A percentile compares a stretch with the other conserved stretches of the same genome.
phyloP scores from a whole-genome alignment of 1,140 invertebrate genomes.

The Melanaphis sacchari region DNA sequence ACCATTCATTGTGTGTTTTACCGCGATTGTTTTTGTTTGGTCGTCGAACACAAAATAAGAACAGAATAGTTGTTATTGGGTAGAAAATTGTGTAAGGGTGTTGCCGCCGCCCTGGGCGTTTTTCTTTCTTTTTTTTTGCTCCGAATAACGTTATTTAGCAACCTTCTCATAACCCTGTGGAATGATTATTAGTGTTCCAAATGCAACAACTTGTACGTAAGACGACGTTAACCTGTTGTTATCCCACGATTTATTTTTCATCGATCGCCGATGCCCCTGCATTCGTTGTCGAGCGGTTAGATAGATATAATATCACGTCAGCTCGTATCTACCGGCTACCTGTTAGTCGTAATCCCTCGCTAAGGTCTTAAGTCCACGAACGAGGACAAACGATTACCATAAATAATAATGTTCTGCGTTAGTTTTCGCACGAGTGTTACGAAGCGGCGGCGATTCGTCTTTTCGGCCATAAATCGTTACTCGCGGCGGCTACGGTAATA shows the following conservation, averaged over 20 bases:
- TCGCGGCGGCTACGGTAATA: neutral
- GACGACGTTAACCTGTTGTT: constrained; percentile 19
- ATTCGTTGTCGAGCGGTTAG: neutral
- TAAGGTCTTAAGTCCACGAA: neutral
- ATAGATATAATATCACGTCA: neutral
- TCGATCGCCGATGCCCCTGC: too few species aligned
- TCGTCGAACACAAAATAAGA: neutral
- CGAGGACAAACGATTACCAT: neutral
- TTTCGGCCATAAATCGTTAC: constrained; percentile 13
- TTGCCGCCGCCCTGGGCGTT: neutral
- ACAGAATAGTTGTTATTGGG: neutral
- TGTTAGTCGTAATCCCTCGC: neutral
- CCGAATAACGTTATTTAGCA: neutral
- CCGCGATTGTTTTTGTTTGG: neutral
- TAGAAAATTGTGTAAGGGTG: neutral
- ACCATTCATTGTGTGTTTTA: neutral
- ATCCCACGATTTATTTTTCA: neutral
- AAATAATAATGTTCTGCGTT: neutral
- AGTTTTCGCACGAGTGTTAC: neutral
- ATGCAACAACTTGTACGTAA: neutral
- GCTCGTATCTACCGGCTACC: too few species aligned
- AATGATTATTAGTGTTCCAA: neutral
- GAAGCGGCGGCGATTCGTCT: neutral
- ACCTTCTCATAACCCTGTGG: neutral
- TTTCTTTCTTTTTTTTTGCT: neutral